phyloP scores from a whole-genome alignment of 2,113 vertebrate species.

The Chitala chitala region DNA sequence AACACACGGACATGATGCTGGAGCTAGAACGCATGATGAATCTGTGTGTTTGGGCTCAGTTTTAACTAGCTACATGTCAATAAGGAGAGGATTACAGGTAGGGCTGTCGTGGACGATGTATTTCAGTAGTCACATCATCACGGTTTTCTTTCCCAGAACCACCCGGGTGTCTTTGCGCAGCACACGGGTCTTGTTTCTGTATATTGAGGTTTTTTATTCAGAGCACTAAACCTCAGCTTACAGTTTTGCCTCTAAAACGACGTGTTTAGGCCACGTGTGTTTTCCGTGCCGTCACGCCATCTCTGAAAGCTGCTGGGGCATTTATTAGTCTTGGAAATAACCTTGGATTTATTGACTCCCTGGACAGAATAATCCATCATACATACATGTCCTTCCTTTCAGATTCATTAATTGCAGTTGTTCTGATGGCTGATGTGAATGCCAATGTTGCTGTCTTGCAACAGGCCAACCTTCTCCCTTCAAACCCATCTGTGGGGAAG shows the following conservation, averaged over 20 bases:
- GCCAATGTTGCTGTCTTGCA: background rate
- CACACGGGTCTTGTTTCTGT: background rate
- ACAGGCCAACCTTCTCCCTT: background rate
- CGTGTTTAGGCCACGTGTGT: constrained; percentile 3
- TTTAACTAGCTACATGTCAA: too few species aligned
- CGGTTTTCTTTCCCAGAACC: too few species aligned
- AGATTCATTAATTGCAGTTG: constrained; percentile 11
- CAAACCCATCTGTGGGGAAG: background rate
- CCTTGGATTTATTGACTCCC: background rate
- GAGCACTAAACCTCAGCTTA: background rate
- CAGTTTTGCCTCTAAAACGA: background rate
- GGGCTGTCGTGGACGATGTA: too few species aligned
- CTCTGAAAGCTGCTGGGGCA: background rate
- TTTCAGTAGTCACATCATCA: too few species aligned
- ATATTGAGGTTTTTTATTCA: background rate
- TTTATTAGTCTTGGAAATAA: constrained; percentile 19
- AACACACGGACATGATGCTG: too few species aligned
- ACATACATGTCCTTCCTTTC: background rate
- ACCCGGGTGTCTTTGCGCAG: too few species aligned
- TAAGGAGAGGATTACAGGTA: too few species aligned
- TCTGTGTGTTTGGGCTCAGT: too few species aligned
- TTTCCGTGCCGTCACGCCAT: background rate
- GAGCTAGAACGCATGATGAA: too few species aligned
- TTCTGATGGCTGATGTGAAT: background rate
- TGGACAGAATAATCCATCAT: constrained; percentile 15